These are phyloP conservation scores for Echinometra lucunter DNA, from an alignment of 53 echinoderm and acorn worm species.

Conservation along the genomic window DNA sequence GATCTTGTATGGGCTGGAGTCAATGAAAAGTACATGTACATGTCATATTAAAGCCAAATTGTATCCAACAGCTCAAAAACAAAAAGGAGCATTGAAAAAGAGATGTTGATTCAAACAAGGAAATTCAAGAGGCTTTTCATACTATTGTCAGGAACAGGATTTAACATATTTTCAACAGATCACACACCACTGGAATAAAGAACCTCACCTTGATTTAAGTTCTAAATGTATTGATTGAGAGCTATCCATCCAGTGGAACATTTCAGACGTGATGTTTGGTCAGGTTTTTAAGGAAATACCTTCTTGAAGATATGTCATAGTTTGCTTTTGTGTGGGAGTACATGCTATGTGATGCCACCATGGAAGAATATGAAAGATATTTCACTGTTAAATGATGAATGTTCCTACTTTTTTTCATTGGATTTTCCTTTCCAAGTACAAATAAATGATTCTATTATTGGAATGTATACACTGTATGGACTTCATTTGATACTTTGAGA, in stretches of 20 bases:
- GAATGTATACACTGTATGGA: background rate
- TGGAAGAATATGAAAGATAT: background rate
- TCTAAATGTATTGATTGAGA: background rate
- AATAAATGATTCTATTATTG: background rate
- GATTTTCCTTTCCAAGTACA: background rate
- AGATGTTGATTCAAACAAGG: background rate
- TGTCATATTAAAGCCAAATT: background rate
- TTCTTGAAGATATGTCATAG: background rate
- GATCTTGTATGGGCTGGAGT: no score
- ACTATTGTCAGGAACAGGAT: background rate
- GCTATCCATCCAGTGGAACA: background rate
- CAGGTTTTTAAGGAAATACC: slow-evolving; percentile 8
- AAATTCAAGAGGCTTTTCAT: background rate
- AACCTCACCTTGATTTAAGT: background rate
- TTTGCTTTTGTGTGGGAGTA: background rate
- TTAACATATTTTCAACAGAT: background rate
- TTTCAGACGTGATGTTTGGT: background rate
- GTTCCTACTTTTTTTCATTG: background rate
- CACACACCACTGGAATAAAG: background rate
- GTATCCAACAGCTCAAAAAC: background rate
- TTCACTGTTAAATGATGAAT: background rate
- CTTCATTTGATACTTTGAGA: background rate
- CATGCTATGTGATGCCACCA: background rate
- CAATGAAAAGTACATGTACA: background rate
- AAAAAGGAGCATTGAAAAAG: background rate